Conservation (phyloP, 2,797 vertebrate species). For the Melanotaenia pygmaea region DNA sequence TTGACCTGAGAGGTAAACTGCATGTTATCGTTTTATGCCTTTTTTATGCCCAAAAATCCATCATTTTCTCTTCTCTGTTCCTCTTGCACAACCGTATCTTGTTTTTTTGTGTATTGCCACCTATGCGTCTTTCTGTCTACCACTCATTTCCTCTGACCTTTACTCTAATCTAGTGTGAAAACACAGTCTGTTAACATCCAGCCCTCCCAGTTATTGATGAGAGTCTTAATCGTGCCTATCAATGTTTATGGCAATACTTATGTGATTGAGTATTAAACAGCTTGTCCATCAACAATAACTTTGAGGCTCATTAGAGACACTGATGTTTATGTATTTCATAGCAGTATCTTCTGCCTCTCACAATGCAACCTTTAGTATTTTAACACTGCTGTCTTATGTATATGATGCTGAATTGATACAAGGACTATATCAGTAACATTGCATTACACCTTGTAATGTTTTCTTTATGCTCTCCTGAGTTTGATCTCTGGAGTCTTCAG, state of each 20-base stretch:
- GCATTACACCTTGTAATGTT: slow-evolving; percentile 13
- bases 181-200: slow-evolving; percentile 47
- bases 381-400: background rate
- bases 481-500: slow-evolving; percentile 35
- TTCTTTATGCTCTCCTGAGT: slow-evolving; percentile 9
- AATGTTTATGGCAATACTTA: slow-evolving; percentile 59
- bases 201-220: slow-evolving; percentile 59
- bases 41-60: slow-evolving; percentile 24
- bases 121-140: background rate
- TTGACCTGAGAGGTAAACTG: slow-evolving; percentile 4
- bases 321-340: slow-evolving; percentile 7
- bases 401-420: slow-evolving; percentile 13
- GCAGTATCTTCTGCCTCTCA: slow-evolving; percentile 8
- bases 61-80: slow-evolving; percentile 22
- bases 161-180: slow-evolving; percentile 71
- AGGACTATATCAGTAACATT: slow-evolving; percentile 12
- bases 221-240: slow-evolving; percentile 67
- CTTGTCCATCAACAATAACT: slow-evolving; percentile 53
- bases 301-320: slow-evolving; percentile 31
- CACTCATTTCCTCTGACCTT: slow-evolving; percentile 72
- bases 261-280: slow-evolving; percentile 49
- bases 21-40: slow-evolving; percentile 1
- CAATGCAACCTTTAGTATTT: slow-evolving; percentile 6
- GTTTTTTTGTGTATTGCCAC: background rate
- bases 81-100: slow-evolving; percentile 3